Evolutionary conservation across 2,888 invertebrate genomes (phyloP).

Genomic region (Drosophila kambysellisi): DNA sequence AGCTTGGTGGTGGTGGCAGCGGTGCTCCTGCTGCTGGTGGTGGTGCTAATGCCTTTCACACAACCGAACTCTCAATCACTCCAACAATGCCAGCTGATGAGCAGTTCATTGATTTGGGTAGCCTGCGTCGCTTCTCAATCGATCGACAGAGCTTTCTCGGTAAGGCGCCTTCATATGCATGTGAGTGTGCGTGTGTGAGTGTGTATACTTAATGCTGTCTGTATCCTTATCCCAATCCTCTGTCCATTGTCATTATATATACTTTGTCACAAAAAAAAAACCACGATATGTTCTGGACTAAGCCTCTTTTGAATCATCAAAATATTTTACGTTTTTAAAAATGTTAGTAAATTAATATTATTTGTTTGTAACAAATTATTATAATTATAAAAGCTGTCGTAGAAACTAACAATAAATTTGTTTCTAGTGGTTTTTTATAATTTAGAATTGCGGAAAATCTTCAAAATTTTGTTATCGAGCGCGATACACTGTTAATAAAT

Average conservation of each 20-base stretch:
- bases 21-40: slow-evolving; percentile 32
- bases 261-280: not conserved
- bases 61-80: slow-evolving; percentile 84
- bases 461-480: not conserved
- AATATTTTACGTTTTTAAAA: not conserved
- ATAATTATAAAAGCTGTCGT: not conserved
- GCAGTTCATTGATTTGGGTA: slow-evolving; percentile 84
- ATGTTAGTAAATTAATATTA: not conserved
- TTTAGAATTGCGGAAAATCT: not conserved
- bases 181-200: not conserved
- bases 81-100: slow-evolving; percentile 83
- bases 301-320: not conserved
- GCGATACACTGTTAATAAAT: not conserved
- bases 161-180: slow-evolving; percentile 66
- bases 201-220: not conserved
- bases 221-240: no score
- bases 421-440: not conserved
- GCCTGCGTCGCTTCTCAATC: slow-evolving; percentile 84
- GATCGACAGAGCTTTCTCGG: slow-evolving; percentile 85
- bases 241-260: not conserved
- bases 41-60: slow-evolving; percentile 76
- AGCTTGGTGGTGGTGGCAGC: slow-evolving; percentile 27
- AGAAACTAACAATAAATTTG: not conserved
- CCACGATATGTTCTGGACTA: not conserved
- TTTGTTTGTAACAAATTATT: not conserved